Conservation (phyloP, 2,888 invertebrate genomes). For the Orchesellides sinensis region DNA sequence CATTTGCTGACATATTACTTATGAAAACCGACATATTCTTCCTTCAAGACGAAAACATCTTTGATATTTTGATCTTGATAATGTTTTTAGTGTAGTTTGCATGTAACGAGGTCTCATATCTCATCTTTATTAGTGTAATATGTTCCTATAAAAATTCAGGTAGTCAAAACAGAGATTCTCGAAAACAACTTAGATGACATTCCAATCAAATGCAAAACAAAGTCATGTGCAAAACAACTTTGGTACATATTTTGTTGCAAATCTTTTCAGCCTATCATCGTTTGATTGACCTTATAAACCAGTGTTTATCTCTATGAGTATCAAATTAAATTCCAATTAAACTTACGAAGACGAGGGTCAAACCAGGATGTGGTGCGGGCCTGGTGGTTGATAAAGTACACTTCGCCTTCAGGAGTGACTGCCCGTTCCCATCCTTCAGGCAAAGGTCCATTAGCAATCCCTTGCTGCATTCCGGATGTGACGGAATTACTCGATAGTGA, state of each 20-base stretch:
- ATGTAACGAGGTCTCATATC: too few relatives aligned
- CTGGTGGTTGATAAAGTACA: constrained; percentile 94
- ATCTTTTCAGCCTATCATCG: too few relatives aligned
- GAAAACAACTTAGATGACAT: constrained; percentile 2
- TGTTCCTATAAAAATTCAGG: not conserved
- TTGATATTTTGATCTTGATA: too few relatives aligned
- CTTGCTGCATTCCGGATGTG: constrained; percentile 76
- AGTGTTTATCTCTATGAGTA: too few relatives aligned
- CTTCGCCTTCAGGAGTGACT: constrained; percentile 89
- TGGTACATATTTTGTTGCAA: too few relatives aligned
- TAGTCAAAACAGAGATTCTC: constrained; percentile 71
- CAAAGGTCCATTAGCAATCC: constrained; percentile 77
- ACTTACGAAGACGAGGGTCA: constrained; percentile 98
- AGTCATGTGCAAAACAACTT: too few relatives aligned
- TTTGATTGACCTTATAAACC: too few relatives aligned
- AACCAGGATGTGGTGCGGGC: constrained; percentile 98
- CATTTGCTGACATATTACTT: too few relatives aligned
- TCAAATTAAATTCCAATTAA: not conserved
- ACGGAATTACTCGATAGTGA: constrained; percentile 62
- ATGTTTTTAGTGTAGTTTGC: too few relatives aligned
- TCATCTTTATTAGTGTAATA: too few relatives aligned
- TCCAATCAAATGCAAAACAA: not conserved
- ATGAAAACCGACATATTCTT: too few relatives aligned
- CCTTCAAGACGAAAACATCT: too few relatives aligned
- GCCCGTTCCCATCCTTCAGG: constrained; percentile 95